These are phyloP conservation scores for Morpho helenor DNA, from an alignment of 2,888 invertebrate species.

Conservation along the genomic window DNA sequence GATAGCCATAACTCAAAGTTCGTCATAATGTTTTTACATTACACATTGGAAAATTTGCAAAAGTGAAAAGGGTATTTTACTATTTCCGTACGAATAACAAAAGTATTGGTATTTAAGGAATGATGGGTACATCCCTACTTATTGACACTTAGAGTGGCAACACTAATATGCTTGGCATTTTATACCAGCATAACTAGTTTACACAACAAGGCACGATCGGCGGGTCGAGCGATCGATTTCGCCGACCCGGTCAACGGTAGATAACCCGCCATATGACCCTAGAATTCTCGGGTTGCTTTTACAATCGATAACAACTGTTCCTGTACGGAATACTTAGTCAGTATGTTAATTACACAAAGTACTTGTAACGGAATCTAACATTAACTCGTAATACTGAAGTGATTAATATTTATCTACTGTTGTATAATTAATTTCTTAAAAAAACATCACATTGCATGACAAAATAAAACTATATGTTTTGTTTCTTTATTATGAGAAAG, in stretches of 20 bases:
- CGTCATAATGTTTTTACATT: no score
- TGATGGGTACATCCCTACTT: slow-evolving; percentile 4
- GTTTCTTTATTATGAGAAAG: neutral
- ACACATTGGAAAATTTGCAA: no score
- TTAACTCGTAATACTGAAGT: neutral
- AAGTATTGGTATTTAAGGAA: slow-evolving; percentile 12
- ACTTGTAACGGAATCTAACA: neutral
- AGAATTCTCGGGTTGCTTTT: slow-evolving; percentile 25
- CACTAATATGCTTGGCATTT: no score
- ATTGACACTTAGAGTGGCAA: no score
- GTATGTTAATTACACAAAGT: slow-evolving; percentile 16
- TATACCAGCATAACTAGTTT: neutral
- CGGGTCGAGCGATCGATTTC: slow-evolving; percentile 33
- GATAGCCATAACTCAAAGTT: no score
- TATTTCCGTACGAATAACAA: no score
- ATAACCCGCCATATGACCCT: slow-evolving; percentile 33
- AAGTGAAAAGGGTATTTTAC: no score
- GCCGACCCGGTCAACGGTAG: slow-evolving; percentile 37
- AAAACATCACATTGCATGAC: no score
- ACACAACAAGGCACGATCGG: slow-evolving; percentile 17
- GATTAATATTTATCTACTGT: neutral
- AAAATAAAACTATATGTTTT: no score
- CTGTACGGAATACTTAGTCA: slow-evolving; percentile 17
- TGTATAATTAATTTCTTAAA: no score
- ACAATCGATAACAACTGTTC: slow-evolving; percentile 26